Percentiles rank a stretch among this genome's conserved stretches.
Conservation (phyloP, 2,113 vertebrate genomes). For the Microcebus tavaratra region DNA sequence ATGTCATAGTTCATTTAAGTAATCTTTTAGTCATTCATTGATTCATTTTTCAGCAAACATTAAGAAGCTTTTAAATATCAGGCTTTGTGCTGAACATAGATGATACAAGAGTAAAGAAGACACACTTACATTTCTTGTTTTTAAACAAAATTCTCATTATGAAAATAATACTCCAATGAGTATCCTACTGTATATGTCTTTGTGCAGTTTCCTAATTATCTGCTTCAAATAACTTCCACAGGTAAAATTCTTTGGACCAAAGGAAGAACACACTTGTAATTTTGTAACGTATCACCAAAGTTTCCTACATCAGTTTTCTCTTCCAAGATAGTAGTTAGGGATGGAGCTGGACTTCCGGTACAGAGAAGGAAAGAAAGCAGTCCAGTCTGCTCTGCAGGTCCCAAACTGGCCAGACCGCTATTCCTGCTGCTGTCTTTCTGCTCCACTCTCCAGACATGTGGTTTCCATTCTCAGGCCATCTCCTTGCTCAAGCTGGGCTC, state of each 20-base stretch:
- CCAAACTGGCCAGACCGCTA: neutral
- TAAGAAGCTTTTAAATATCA: neutral
- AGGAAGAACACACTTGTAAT: neutral
- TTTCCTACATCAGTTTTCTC: neutral
- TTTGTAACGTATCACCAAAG: neutral
- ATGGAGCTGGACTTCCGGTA: neutral
- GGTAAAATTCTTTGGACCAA: neutral
- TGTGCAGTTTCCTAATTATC: neutral
- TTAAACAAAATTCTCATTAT: neutral
- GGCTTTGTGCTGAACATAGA: neutral
- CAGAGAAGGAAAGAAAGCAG: neutral
- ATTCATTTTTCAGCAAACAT: neutral
- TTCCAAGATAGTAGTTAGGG: neutral
- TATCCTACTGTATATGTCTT: neutral
- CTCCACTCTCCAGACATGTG: neutral
- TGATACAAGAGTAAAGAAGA: neutral
- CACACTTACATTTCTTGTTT: neutral
- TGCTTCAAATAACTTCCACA: neutral
- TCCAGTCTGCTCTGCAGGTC: neutral
- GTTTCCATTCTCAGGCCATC: neutral
- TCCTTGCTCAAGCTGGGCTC: neutral
- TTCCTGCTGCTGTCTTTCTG: no score
- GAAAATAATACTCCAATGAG: neutral
- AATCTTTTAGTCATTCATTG: neutral
- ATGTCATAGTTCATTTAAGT: neutral